Conservation (phyloP, 2,797 vertebrate genomes). For the Lagocephalus sceleratus region DNA sequence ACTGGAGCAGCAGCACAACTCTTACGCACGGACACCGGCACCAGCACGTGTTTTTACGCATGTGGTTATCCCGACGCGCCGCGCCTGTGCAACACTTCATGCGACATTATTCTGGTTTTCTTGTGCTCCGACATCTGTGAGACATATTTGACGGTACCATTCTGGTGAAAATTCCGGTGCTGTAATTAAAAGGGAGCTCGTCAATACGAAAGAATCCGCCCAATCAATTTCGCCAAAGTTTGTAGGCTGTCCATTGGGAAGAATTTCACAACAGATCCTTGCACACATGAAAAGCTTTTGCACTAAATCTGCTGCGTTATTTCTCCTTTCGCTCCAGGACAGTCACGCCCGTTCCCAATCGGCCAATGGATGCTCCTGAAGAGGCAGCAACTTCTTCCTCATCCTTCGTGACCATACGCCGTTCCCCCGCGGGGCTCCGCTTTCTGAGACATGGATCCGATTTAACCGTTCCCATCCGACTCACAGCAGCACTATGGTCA, state of each 20-base stretch:
- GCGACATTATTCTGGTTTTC: neutral
- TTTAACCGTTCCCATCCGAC: slow-evolving; percentile 35
- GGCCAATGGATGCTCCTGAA: slow-evolving; percentile 66
- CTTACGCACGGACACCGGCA: slow-evolving; percentile 32
- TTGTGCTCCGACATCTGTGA: too few species aligned
- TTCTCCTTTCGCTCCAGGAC: slow-evolving; percentile 44
- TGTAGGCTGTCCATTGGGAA: too few species aligned
- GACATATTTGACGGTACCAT: too few species aligned
- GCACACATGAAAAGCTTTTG: too few species aligned
- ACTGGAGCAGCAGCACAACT: slow-evolving; percentile 42
- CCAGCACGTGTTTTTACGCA: slow-evolving; percentile 69
- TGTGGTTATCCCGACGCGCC: slow-evolving; percentile 18
- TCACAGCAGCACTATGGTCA: slow-evolving; percentile 63
- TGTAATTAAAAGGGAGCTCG: too few species aligned
- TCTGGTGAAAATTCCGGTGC: too few species aligned
- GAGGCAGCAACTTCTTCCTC: slow-evolving; percentile 28
- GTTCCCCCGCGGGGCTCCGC: slow-evolving; percentile 29
- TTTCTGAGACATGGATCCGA: slow-evolving; percentile 53
- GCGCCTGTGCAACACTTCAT: slow-evolving; percentile 4
- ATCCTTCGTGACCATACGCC: slow-evolving; percentile 22
- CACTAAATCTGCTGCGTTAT: slow-evolving; percentile 11
- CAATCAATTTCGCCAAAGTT: too few species aligned
- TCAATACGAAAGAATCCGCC: too few species aligned
- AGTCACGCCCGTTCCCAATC: slow-evolving; percentile 23
- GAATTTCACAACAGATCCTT: too few species aligned